A percentile compares a stretch with the other conserved stretches of the same genome.
Evolutionary conservation across 2,888 invertebrate genomes (phyloP).

Genomic region (Thera obeliscata): DNA sequence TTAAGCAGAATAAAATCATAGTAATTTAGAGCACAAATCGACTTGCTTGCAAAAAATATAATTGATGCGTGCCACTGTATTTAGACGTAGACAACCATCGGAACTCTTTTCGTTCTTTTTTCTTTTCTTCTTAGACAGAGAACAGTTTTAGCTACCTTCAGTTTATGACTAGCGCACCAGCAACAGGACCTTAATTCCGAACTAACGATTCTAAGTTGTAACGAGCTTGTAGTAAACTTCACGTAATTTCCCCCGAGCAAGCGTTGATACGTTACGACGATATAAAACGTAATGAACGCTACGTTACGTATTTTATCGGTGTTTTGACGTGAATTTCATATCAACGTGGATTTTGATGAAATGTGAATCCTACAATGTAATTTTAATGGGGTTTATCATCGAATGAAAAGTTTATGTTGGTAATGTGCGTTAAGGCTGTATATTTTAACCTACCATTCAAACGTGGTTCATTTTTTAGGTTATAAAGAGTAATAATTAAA

Average conservation of each 20-base stretch:
- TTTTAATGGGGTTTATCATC: slow-evolving; percentile 9
- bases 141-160: neutral
- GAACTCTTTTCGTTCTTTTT: too few relatives aligned
- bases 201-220: slow-evolving; percentile 46
- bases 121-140: neutral
- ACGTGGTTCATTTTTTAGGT: too few relatives aligned
- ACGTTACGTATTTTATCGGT: slow-evolving; percentile 46
- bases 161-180: slow-evolving; percentile 1
- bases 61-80: too few relatives aligned
- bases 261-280: slow-evolving; percentile 56
- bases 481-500: too few relatives aligned
- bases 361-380: slow-evolving; percentile 19
- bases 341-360: slow-evolving; percentile 22
- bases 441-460: neutral
- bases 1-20: too few relatives aligned
- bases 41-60: too few relatives aligned
- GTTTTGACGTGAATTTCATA: slow-evolving; percentile 50
- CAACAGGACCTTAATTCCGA: slow-evolving; percentile 33
- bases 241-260: slow-evolving; percentile 69
- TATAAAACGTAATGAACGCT: slow-evolving; percentile 58
- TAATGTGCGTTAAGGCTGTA: neutral
- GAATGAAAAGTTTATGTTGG: slow-evolving; percentile 9
- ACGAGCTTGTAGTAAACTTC: slow-evolving; percentile 52
- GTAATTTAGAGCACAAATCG: too few relatives aligned
- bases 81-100: too few relatives aligned